Evolutionary conservation across 2,888 invertebrate species (phyloP), one percentile per base, ranked within the genome.

Genomic region (Dione vanillae): DNA sequence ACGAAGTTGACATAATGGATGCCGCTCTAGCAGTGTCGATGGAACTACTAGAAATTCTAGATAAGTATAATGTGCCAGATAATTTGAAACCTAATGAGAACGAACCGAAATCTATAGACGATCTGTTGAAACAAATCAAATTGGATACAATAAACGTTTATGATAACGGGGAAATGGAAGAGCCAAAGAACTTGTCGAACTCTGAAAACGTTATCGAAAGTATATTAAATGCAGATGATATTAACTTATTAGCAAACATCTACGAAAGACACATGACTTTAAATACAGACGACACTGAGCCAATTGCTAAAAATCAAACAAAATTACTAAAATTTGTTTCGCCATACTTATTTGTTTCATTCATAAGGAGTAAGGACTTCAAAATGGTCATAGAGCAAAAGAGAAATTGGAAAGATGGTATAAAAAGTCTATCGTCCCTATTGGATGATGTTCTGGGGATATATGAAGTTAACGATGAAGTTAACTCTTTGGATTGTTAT

Each of bases 401-500:
- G 76, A 94, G 88, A 62, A 94, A 94, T 65, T 97, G 97, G 96
- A 91, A 96, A 47, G 93, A 94, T 61, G 94, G 95, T 37, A 95
- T 95, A 58, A 94, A 95, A n/a, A 95, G 95, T 77, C 93, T 97
- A 16, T 94, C 94, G 2, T 96, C 96, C 0, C 89, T 97, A 6
- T 84, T 97, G 1, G 96, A 97, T 79, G 97, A 97, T 83, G 96
- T 97, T 74, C 83, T 96, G 27, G 94, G 95, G 11, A 92, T 95
- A 66, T 94, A 95, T 78, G 93, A 94, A 75, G 81, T 86, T 0
- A 88, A 85, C 49, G 82, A 83, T 41, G 94, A 95, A 73, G 87
- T 94, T 0, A 96, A 96, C 79, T 89, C 92, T 40, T 94, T 96
- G 91, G 96, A 96, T 89, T 96, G 96, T 88, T 96, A 96, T 80